Base-by-base conservation (phyloP, 1,140 invertebrate genomes). In the Steinernema feltiae region DNA sequence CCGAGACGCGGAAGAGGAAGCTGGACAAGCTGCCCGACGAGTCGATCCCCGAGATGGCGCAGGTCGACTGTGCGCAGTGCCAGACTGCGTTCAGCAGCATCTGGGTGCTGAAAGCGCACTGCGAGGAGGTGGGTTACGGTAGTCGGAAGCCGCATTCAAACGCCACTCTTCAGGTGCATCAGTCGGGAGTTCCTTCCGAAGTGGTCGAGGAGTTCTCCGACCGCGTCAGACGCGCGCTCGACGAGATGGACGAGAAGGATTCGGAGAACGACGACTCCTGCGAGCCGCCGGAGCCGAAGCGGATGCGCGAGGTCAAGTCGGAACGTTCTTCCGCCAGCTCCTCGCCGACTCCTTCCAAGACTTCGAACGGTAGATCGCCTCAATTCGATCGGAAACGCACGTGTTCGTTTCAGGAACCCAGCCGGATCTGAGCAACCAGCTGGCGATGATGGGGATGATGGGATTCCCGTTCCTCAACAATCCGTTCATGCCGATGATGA, bases 101-200 rank as follows among this genome's bases (percentile, higher is more conserved):
- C 75, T 97, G 94, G 92, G 93, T 96, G 76, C 89, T 96, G 84
- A 97, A 96, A 88, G 92, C 93, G 80, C 94, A 97, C 87, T 93
- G 93, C 88, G 94, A 96, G 89, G 88, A 92, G 35, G 35, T 41
- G 35, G 35, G 35, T 41, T 41, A 7, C 7, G 35, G 7, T 41
- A 41, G 7, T 41, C 18, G 18, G 18, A 18, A 41, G 18, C 18
- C 18, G 7, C 35, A 41, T 18, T 41, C 7, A 41, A 41, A 7
- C 35, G 35, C 18, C 93, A 86, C 96, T 97, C 88, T 95, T 93
- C 81, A 95, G 93, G 88, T 94, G 77, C 94, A 97, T 88, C 92
- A 92, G 84, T 92, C 93, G 86, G 89, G 94, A 86, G 92, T 97
- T 73, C 93, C 94, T 17, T 88, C 92, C 29, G 92, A 94, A 83